phyloP scores from a whole-genome alignment of 2,113 vertebrate genomes.

The Phrynosoma blainvillii region DNA sequence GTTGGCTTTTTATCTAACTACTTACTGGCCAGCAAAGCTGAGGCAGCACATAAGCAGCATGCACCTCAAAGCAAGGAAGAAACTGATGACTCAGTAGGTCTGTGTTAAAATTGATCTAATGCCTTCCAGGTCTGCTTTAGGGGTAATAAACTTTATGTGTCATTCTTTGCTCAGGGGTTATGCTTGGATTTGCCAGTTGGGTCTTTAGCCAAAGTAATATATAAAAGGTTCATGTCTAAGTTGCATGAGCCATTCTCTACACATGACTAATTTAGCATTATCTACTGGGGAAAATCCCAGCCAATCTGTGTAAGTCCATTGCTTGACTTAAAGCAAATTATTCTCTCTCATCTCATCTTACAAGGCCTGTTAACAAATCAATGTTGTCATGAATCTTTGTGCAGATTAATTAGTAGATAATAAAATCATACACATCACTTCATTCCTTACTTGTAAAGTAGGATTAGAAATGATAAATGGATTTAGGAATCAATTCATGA shows the following conservation, averaged over 20 bases:
- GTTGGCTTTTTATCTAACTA: accelerated
- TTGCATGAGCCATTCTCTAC: background rate
- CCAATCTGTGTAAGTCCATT: background rate
- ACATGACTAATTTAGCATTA: no score
- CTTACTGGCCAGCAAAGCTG: background rate
- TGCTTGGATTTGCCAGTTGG: background rate
- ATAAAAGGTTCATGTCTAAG: background rate
- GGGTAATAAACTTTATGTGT: background rate
- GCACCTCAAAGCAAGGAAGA: background rate
- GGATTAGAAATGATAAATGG: background rate
- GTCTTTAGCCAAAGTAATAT: background rate
- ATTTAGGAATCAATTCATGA: background rate
- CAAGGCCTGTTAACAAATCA: background rate
- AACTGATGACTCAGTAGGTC: background rate
- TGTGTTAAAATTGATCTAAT: slow-evolving; percentile 4
- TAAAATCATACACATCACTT: background rate
- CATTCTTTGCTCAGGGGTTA: background rate
- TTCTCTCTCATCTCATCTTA: background rate
- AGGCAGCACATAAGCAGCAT: background rate
- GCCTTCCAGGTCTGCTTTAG: background rate
- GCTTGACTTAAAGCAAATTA: background rate
- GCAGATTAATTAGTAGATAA: background rate
- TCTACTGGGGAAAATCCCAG: background rate
- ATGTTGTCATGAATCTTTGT: background rate
- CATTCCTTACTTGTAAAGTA: background rate